Percentiles rank a stretch among this genome's conserved stretches.
Evolutionary conservation across 2,797 vertebrate species (phyloP).

Genomic region (Ceyx erithaca): DNA sequence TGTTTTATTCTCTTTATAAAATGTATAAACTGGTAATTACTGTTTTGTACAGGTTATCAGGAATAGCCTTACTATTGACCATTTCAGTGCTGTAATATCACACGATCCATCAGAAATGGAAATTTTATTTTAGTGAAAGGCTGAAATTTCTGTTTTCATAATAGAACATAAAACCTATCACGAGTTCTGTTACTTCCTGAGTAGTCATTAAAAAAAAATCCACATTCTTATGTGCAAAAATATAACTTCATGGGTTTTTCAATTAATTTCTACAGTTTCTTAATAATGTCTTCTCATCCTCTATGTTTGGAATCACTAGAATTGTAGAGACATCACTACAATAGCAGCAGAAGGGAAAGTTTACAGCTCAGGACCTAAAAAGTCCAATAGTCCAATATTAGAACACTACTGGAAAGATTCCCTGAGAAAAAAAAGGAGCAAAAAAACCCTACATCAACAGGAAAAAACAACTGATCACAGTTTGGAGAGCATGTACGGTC

Average conservation of each 20-base stretch:
- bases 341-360: background rate
- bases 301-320: background rate
- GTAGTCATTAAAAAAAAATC: background rate
- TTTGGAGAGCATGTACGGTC: background rate
- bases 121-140: background rate
- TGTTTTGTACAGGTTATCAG: background rate
- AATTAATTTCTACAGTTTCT: conserved; percentile 26
- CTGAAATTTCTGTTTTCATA: conserved; percentile 7
- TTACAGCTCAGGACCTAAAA: background rate
- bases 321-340: background rate
- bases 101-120: background rate
- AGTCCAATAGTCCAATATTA: background rate
- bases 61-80: background rate
- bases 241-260: background rate
- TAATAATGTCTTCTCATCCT: background rate
- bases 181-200: background rate
- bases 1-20: background rate
- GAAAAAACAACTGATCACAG: background rate
- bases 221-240: background rate
- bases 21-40: background rate
- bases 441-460: background rate
- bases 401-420: background rate
- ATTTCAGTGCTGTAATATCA: background rate
- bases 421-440: background rate
- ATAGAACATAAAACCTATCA: background rate